Percentiles rank a stretch among this genome's conserved stretches.
Evolutionary conservation across 2,888 invertebrate species (phyloP).

Genomic region (Trachelus iudaicus): DNA sequence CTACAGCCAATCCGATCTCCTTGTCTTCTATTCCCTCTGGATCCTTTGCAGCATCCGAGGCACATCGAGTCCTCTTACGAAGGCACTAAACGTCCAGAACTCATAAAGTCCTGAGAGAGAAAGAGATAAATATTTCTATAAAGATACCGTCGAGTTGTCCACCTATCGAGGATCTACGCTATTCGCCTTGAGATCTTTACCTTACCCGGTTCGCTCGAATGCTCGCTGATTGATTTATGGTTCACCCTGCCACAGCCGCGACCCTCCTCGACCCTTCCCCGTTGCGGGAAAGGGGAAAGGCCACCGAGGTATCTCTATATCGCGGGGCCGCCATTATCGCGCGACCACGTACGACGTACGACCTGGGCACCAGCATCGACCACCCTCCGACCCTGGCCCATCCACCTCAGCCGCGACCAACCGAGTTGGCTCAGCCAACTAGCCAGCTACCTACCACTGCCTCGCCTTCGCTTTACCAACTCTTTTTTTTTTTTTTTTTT

Average conservation of each 20-base stretch:
- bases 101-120: no score
- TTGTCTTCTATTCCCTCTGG: not conserved
- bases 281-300: slow-evolving; percentile 12
- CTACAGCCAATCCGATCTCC: not conserved
- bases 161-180: slow-evolving; percentile 29
- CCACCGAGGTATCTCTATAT: slow-evolving; percentile 34
- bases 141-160: slow-evolving; percentile 39
- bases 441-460: no score
- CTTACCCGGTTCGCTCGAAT: slow-evolving; percentile 35
- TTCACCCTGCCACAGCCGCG: slow-evolving; percentile 46
- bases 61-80: no score
- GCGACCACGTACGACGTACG: not conserved
- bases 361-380: slow-evolving; percentile 10
- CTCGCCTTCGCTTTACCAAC: no score
- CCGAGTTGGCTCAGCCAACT: no score
- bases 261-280: slow-evolving; percentile 34
- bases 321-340: slow-evolving; percentile 45
- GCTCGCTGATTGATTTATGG: slow-evolving; percentile 55
- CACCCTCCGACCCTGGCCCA: no score
- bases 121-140: slow-evolving; percentile 40
- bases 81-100: no score
- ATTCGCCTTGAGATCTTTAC: slow-evolving; percentile 12
- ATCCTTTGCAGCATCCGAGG: not conserved
- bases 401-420: no score
- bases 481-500: not conserved